Evolutionary conservation across 2,113 vertebrate genomes (phyloP).

Genomic region (Cacatua alba): DNA sequence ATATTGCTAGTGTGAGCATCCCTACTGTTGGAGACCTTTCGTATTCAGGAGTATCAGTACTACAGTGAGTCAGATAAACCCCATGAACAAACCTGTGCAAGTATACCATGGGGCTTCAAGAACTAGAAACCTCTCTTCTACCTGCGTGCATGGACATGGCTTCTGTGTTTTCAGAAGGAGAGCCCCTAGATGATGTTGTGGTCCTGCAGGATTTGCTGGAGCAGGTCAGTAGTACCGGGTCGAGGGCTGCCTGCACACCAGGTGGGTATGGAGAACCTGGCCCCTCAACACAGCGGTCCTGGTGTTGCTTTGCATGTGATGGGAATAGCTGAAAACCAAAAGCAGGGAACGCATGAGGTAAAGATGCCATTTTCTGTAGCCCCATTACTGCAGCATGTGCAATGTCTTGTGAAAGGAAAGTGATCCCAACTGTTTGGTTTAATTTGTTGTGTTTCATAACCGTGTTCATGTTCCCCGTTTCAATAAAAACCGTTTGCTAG

Average conservation of each 20-base stretch:
- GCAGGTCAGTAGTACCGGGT: neutral
- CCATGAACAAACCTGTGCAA: neutral
- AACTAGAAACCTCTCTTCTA: neutral
- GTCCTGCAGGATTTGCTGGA: neutral
- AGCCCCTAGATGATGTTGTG: neutral
- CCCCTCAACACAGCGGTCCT: too few species aligned
- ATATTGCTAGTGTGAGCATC: fast-evolving
- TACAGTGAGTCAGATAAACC: neutral
- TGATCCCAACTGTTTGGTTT: neutral
- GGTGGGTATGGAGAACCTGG: neutral
- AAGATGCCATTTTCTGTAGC: neutral
- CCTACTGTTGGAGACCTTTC: neutral
- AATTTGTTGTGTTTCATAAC: conserved; percentile 18
- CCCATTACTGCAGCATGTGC: neutral
- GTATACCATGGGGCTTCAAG: neutral
- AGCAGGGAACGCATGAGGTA: neutral
- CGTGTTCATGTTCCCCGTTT: neutral
- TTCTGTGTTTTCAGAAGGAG: neutral
- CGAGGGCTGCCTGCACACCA: neutral
- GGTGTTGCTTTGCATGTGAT: fast-evolving
- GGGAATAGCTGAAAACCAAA: neutral
- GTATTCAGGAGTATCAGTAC: neutral
- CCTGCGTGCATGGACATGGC: neutral
- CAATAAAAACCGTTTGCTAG: neutral
- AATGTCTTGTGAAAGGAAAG: neutral